Evolutionary conservation across 2,113 vertebrate species (phyloP).

Genomic region (Percopsis transmontana): DNA sequence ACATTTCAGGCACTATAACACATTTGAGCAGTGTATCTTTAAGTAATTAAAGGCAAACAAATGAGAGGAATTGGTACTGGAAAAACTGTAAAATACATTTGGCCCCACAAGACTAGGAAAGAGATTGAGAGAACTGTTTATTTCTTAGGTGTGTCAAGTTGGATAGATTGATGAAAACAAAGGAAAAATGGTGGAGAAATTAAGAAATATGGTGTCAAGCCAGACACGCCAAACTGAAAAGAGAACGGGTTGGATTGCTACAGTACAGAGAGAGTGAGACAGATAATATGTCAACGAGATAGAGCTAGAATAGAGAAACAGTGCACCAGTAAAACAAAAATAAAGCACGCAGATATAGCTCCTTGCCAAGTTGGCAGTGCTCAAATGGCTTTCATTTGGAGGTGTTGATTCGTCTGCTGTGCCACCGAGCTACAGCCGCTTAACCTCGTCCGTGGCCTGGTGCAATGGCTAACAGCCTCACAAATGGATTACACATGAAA

Average conservation of each 20-base stretch:
- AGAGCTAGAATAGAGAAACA: background rate
- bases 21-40: no score
- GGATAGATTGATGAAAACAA: slow-evolving; percentile 8
- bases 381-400: slow-evolving; percentile 37
- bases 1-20: no score
- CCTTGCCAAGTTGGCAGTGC: slow-evolving; percentile 42
- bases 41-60: slow-evolving; percentile 6
- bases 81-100: background rate
- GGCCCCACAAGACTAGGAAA: slow-evolving; percentile 10
- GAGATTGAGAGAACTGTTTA: slow-evolving; percentile 6
- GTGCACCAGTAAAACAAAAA: slow-evolving; percentile 12
- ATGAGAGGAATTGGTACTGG: background rate
- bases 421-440: slow-evolving; percentile 53
- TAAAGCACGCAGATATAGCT: slow-evolving; percentile 23
- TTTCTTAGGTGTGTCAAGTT: slow-evolving; percentile 19
- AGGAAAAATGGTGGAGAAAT: background rate
- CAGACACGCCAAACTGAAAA: background rate
- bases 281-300: slow-evolving; percentile 2
- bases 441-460: slow-evolving; percentile 33
- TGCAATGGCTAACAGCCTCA: slow-evolving; percentile 39
- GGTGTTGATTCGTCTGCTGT: slow-evolving; percentile 38
- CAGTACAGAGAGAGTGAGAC: slow-evolving; percentile 1
- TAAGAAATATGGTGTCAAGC: background rate
- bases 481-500: slow-evolving; percentile 45
- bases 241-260: background rate